Conservation (phyloP, 2,113 vertebrate genomes). For the Cichladusa arquata region DNA sequence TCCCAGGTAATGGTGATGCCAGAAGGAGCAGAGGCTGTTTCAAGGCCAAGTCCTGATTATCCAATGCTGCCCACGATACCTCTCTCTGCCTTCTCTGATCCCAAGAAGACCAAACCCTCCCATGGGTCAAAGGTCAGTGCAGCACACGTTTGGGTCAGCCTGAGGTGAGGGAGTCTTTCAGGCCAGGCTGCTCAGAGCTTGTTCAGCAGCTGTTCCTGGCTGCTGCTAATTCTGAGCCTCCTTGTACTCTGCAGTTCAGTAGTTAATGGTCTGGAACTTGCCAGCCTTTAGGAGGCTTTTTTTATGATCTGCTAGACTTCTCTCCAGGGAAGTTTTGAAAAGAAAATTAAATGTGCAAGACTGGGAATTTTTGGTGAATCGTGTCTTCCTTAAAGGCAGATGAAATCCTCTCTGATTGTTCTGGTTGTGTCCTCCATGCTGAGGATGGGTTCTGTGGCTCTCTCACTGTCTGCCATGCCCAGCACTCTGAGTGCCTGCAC, state of each 20-base stretch:
- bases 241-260: neutral
- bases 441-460: neutral
- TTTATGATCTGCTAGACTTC: neutral
- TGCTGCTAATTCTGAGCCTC: neutral
- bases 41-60: conserved; percentile 95
- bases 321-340: neutral
- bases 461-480: neutral
- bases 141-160: conserved; percentile 24
- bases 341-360: neutral
- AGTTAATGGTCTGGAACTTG: neutral
- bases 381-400: neutral
- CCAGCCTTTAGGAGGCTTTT: neutral
- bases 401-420: neutral
- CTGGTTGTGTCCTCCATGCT: neutral
- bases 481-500: neutral
- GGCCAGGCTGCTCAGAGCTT: neutral
- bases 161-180: conserved; percentile 1
- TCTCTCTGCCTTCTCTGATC: conserved; percentile 97
- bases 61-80: conserved; percentile 98
- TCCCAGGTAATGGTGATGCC: conserved; percentile 95
- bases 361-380: neutral
- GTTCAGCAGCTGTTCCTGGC: neutral
- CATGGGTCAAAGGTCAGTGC: conserved; percentile 94
- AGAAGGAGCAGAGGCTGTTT: conserved; percentile 91
- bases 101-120: conserved; percentile 95